phyloP scores from a whole-genome alignment of 2,113 vertebrate species.

The Corythaeola cristata region DNA sequence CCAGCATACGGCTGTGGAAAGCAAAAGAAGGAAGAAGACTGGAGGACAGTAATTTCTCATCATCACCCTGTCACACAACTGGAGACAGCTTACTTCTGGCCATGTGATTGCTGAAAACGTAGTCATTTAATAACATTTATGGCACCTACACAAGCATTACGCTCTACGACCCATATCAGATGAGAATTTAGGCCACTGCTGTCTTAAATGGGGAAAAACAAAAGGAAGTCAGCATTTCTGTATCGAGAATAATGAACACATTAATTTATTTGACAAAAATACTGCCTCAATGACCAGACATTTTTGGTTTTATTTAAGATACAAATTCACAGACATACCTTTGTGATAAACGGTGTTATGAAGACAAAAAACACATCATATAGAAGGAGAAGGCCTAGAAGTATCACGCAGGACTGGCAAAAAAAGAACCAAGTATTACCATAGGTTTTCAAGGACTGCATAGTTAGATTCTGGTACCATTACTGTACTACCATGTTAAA shows the following conservation, averaged over 20 bases:
- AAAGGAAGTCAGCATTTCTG: background rate
- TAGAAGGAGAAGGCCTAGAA: conserved; percentile 90
- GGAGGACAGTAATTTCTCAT: background rate
- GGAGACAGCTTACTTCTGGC: background rate
- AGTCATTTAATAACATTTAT: background rate
- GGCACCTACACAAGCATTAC: background rate
- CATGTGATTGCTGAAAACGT: background rate
- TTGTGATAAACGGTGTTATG: conserved; percentile 95
- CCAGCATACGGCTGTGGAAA: background rate
- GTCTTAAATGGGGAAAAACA: background rate
- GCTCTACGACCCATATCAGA: background rate
- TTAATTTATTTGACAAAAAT: background rate
- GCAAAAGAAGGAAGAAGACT: background rate
- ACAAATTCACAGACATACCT: conserved; percentile 76
- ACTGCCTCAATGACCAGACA: background rate
- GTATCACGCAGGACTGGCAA: conserved; percentile 91
- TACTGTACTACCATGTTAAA: background rate
- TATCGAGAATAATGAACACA: background rate
- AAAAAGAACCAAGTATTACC: background rate
- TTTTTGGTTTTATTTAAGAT: background rate
- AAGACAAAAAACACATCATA: conserved; percentile 99
- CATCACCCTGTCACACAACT: background rate
- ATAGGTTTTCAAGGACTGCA: background rate
- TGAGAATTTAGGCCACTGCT: background rate
- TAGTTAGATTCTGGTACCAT: background rate